Evolutionary conservation across 2,888 invertebrate species (phyloP), one percentile per base, ranked within the genome.

Genomic region (Amiota minor): DNA sequence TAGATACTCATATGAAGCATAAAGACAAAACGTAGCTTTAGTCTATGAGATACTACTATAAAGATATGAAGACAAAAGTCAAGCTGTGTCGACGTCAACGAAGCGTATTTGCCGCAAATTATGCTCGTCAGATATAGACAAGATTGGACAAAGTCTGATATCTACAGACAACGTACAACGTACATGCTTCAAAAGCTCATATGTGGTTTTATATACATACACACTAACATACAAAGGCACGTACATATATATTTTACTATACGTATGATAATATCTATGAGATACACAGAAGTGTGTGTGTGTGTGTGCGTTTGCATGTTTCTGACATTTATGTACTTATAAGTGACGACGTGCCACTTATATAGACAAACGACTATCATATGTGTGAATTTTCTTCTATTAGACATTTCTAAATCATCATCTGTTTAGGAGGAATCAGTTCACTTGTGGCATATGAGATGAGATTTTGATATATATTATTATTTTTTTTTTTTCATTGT

Each of bases 81-180:
- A 62, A n/a, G 62, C 62, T 18, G 16, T 62, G 23, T 62, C 12
- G 18, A 67, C 49, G 12, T 53, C 12, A 53, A n/a, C 12, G 12
- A n/a, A 12, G 53, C 79, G 77, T 78, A 78, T 78, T 76, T 75
- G 72, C 72, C 72, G 75, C 79, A 82, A 83, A 82, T 82, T 82
- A 81, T 84, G 81, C 78, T 80, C 73, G 75, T 80, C 76, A 77
- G 65, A 62, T 62, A 59, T 16, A 16, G 18, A 9, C 59, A 35
- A 35, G 35, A 35, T 35, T 35, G 18, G 18, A 59, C 20, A 59
- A 59, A 59, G 11, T 16, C 11, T 9, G 18, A 18, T 10, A 16
- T 16, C 56, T 14, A 56, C 8, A 56, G 56, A 53, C 53, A 20
- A 16, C 56, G 56, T 14, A 53, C 53, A 53, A 16, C n/a, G 53